Evolutionary conservation across 2,888 invertebrate genomes (phyloP).

Genomic region (Petrolisthes manimaculis): DNA sequence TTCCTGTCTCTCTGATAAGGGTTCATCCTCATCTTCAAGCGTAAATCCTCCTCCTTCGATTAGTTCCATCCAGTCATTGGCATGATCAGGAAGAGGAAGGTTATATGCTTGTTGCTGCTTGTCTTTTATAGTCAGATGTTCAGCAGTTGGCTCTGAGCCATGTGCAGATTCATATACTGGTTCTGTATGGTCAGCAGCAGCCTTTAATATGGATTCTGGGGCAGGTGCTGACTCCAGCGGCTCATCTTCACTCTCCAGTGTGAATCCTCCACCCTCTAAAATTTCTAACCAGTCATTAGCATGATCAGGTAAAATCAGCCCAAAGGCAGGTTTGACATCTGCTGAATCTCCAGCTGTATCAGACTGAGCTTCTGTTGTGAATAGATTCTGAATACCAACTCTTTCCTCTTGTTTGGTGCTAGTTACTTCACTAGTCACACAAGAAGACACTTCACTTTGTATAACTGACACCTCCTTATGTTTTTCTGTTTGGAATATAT

Average conservation of each 20-base stretch:
- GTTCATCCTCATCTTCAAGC: constrained; percentile 55
- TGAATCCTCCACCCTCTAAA: constrained; percentile 55
- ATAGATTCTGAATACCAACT: too few species aligned
- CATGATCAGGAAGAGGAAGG: constrained; percentile 53
- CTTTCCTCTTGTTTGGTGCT: too few species aligned
- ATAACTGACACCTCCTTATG: too few species aligned
- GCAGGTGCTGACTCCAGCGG: not conserved
- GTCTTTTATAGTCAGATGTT: not conserved
- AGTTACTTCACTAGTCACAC: too few species aligned
- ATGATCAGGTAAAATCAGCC: constrained; percentile 50
- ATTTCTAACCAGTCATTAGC: constrained; percentile 57
- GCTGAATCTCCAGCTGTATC: not conserved
- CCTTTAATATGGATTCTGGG: not conserved
- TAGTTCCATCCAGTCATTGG: constrained; percentile 62
- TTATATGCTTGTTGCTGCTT: constrained; percentile 18
- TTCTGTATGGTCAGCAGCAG: not conserved
- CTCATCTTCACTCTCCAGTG: constrained; percentile 58
- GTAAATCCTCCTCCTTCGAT: constrained; percentile 55
- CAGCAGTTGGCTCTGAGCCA: not conserved
- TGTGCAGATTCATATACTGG: not conserved
- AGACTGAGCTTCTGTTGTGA: not conserved
- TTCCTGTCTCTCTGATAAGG: not conserved
- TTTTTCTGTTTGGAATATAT: too few species aligned
- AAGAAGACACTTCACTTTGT: too few species aligned
- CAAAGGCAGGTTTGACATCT: constrained; percentile 34